Conservation (phyloP, 1,140 invertebrate species). For the Pinna nobilis region DNA sequence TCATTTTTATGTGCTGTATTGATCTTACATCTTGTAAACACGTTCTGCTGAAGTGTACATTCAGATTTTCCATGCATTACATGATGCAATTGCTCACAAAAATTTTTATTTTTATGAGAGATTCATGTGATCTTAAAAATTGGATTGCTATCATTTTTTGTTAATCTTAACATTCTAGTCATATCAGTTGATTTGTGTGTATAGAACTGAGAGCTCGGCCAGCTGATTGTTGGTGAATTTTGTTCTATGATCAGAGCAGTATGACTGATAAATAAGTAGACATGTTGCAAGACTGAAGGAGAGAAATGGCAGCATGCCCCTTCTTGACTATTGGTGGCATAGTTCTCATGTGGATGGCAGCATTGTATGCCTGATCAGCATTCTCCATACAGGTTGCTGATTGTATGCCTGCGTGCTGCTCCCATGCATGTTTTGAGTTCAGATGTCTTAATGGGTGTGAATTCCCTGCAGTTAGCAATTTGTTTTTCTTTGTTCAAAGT, state of each 20-base stretch:
- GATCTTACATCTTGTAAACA: slow-evolving; percentile 5
- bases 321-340: too few relatives aligned
- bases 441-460: background rate
- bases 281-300: background rate
- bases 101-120: slow-evolving; percentile 5
- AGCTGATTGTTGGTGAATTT: too few relatives aligned
- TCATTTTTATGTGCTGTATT: slow-evolving; percentile 18
- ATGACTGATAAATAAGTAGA: background rate
- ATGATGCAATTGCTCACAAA: slow-evolving; percentile 20
- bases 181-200: too few relatives aligned
- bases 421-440: background rate
- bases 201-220: too few relatives aligned
- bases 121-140: too few relatives aligned
- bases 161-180: background rate
- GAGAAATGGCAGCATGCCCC: background rate
- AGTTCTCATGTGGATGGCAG: too few relatives aligned
- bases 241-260: too few relatives aligned
- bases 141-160: too few relatives aligned
- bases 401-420: background rate
- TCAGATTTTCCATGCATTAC: background rate
- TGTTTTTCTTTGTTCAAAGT: too few relatives aligned
- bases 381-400: background rate
- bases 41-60: background rate
- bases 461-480: background rate
- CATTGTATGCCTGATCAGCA: too few relatives aligned